Evolutionary conservation across 2,113 vertebrate genomes (phyloP).

Genomic region (Eurystomus gularis): DNA sequence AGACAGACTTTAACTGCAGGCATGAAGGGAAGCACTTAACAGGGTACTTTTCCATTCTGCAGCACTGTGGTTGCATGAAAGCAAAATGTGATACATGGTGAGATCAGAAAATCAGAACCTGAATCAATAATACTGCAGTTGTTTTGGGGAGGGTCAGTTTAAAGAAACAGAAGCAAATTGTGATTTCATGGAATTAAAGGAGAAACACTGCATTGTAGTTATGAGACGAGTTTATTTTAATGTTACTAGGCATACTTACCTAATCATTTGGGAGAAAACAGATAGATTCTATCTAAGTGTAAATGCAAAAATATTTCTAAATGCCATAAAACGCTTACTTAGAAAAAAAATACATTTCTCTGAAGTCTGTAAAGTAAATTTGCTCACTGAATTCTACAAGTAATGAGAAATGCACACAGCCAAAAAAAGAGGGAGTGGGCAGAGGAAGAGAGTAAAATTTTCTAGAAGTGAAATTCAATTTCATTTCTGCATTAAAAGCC

Average conservation of each 20-base stretch:
- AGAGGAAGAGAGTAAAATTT: background rate
- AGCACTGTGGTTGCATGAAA: slow-evolving; percentile 44
- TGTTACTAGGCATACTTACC: background rate
- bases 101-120: slow-evolving; percentile 65
- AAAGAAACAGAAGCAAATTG: slow-evolving; percentile 34
- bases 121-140: slow-evolving; percentile 62
- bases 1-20: background rate
- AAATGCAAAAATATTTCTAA: background rate
- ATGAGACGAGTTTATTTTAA: background rate
- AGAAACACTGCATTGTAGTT: background rate
- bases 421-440: background rate
- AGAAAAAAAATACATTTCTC: background rate
- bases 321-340: background rate
- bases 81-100: slow-evolving; percentile 66
- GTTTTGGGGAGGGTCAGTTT: background rate
- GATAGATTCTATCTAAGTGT: background rate
- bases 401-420: background rate
- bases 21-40: slow-evolving; percentile 46
- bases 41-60: slow-evolving; percentile 40
- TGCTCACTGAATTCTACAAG: background rate
- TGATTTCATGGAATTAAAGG: background rate
- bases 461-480: background rate
- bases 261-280: background rate
- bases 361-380: background rate
- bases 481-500: background rate